These are phyloP conservation scores for Aleiodes sp. DNA, from an alignment of 1,140 invertebrate genomes.

Conservation along the genomic window DNA sequence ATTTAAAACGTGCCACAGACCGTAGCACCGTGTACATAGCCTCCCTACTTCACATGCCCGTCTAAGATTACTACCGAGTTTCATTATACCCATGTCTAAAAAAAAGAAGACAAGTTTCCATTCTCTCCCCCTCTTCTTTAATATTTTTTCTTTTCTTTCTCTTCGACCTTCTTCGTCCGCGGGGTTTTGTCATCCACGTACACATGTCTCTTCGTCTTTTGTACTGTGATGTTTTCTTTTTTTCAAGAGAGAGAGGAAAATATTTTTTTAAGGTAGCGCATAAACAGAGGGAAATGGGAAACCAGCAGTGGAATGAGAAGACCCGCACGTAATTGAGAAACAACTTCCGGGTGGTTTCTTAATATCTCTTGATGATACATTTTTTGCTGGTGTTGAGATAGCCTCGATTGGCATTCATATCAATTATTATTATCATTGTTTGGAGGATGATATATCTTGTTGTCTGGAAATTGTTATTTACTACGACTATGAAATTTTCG, in stretches of 20 bases:
- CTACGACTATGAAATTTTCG: too few species aligned
- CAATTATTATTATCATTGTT: too few species aligned
- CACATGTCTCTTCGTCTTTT: conserved; percentile 11
- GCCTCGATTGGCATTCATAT: not conserved
- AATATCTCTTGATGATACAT: not conserved
- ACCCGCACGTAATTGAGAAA: conserved; percentile 27
- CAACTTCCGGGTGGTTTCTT: conserved; percentile 14
- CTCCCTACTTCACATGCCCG: conserved; percentile 35
- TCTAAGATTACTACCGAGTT: conserved; percentile 60
- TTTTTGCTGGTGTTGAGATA: not conserved
- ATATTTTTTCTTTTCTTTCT: not conserved
- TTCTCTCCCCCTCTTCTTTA: not conserved
- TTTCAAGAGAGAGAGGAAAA: not conserved
- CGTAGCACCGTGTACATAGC: conserved; percentile 43
- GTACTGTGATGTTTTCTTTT: conserved; percentile 1
- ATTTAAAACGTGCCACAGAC: conserved; percentile 54
- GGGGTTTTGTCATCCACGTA: not conserved
- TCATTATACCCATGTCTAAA: conserved; percentile 52
- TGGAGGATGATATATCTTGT: too few species aligned
- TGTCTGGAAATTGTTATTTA: too few species aligned
- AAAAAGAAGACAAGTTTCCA: conserved; percentile 11
- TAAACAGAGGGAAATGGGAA: not conserved
- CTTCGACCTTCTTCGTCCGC: conserved; percentile 13
- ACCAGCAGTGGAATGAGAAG: conserved; percentile 14
- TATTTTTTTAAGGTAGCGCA: conserved; percentile 3